Conservation (phyloP, 2,113 vertebrate genomes). For the Beaufortia kweichowensis region DNA sequence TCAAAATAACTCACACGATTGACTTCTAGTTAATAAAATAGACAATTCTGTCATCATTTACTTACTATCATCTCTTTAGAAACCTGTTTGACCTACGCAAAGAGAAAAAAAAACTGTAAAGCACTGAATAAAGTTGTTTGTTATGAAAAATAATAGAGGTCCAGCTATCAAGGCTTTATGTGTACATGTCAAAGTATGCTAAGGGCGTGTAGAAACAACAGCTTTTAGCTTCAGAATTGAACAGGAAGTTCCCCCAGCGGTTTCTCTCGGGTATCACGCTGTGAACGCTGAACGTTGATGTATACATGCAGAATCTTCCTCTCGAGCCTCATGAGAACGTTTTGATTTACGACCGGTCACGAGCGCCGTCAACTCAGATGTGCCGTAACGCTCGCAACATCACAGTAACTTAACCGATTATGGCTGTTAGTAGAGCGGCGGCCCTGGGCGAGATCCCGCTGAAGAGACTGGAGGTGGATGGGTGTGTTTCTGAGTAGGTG, state of each 20-base stretch:
- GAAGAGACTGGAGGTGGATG: neutral
- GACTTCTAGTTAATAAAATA: conserved; percentile 3
- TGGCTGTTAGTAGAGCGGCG: conserved; percentile 2
- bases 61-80: neutral
- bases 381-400: conserved; percentile 24
- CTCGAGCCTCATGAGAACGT: conserved; percentile 11
- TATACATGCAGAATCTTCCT: conserved; percentile 35
- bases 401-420: conserved; percentile 42
- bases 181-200: neutral
- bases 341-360: conserved; percentile 50
- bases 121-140: neutral
- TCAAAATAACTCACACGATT: neutral
- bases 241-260: conserved; percentile 4
- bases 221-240: conserved; percentile 24
- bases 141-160: neutral
- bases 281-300: conserved; percentile 33
- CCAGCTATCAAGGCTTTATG: neutral
- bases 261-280: conserved; percentile 34
- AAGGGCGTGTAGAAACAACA: conserved; percentile 1
- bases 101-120: too few species aligned
- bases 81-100: too few species aligned
- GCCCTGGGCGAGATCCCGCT: conserved; percentile 27
- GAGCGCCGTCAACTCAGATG: conserved; percentile 42
- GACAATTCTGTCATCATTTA: neutral
- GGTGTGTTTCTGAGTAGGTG: conserved; percentile 31